Evolutionary conservation across 2,113 vertebrate species (phyloP).

Genomic region (Pantherophis guttatus): DNA sequence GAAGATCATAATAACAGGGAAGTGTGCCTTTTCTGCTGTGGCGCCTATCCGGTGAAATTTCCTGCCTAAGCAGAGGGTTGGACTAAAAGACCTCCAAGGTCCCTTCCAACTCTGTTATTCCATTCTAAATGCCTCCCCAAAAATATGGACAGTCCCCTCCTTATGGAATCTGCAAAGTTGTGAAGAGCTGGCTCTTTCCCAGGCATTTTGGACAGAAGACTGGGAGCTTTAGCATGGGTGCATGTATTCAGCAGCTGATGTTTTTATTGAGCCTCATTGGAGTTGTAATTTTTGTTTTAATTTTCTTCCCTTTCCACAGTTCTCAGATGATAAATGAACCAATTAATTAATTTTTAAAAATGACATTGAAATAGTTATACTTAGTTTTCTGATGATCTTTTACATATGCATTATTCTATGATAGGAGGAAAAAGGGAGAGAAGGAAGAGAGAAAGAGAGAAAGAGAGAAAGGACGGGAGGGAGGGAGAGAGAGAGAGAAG

Average conservation of each 20-base stretch:
- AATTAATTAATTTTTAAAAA: background rate
- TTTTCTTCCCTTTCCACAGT: background rate
- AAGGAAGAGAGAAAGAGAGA: no score
- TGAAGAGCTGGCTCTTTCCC: background rate
- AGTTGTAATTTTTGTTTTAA: background rate
- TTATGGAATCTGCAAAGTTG: background rate
- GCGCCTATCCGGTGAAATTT: background rate
- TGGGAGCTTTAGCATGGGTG: background rate
- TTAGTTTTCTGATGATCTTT: conserved; percentile 45
- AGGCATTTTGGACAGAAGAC: background rate
- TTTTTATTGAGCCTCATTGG: background rate
- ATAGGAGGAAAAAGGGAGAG: background rate
- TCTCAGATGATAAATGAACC: background rate
- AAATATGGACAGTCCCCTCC: background rate
- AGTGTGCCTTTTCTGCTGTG: background rate
- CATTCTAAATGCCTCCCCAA: background rate
- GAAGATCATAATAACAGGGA: background rate
- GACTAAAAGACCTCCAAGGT: no score
- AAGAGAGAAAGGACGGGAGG: no score
- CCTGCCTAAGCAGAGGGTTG: no score
- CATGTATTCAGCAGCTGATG: background rate
- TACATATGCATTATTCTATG: conserved; percentile 30
- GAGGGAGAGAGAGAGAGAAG: no score
- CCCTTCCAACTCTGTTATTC: no score
- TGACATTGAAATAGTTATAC: conserved; percentile 38